Evolutionary conservation across 2,888 invertebrate genomes (phyloP).

Genomic region (Aspidiotus destructor): DNA sequence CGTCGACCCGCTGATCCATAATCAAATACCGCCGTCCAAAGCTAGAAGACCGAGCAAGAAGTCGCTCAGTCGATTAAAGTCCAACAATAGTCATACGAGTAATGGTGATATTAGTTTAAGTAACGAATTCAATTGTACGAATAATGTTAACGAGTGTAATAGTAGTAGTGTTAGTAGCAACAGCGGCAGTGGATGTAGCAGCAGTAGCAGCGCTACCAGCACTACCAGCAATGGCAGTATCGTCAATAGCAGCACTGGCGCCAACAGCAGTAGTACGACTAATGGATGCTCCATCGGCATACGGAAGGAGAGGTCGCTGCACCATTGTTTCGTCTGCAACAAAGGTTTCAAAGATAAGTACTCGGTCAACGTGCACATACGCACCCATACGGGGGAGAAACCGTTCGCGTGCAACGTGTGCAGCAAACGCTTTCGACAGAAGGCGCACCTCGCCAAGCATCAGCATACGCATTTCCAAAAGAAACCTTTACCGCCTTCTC

Average conservation of each 20-base stretch:
- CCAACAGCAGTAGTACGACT: slow-evolving; percentile 32
- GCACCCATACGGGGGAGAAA: slow-evolving; percentile 96
- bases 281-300: slow-evolving; percentile 12
- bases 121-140: not conserved
- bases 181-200: slow-evolving; percentile 36
- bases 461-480: slow-evolving; percentile 64
- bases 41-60: slow-evolving; percentile 32
- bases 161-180: slow-evolving; percentile 2
- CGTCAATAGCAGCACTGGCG: slow-evolving; percentile 37
- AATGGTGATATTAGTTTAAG: slow-evolving; percentile 9
- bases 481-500: slow-evolving; percentile 43
- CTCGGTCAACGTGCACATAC: slow-evolving; percentile 93
- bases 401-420: slow-evolving; percentile 92
- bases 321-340: slow-evolving; percentile 87
- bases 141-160: not conserved
- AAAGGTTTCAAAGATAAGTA: slow-evolving; percentile 93
- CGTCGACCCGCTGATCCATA: slow-evolving; percentile 6
- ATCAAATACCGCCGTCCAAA: slow-evolving; percentile 30
- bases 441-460: slow-evolving; percentile 84
- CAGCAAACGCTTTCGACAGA: slow-evolving; percentile 84
- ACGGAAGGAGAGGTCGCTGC: slow-evolving; percentile 68
- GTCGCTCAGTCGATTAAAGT: slow-evolving; percentile 3
- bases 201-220: slow-evolving; percentile 37
- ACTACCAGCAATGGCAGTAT: not conserved
- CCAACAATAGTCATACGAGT: not conserved